A percentile compares a stretch with the other conserved stretches of the same genome.
Evolutionary conservation across 2,888 invertebrate genomes (phyloP).

Genomic region (Sthenelais limicola): DNA sequence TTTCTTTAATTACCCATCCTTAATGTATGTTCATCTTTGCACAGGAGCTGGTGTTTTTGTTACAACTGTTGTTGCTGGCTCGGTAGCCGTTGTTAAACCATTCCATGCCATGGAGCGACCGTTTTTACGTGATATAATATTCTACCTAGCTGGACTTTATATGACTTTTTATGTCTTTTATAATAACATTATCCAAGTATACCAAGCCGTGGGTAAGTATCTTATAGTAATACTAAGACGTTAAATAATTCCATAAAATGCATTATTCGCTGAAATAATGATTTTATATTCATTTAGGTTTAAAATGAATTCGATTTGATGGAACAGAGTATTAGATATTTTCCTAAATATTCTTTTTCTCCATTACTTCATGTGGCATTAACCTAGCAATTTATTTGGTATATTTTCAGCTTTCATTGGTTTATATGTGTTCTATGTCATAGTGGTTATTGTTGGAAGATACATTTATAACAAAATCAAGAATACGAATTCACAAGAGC

Average conservation of each 20-base stretch:
- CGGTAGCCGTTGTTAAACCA: conserved; percentile 76
- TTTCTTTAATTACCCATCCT: too few relatives aligned
- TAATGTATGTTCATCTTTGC: neutral
- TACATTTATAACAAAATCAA: conserved; percentile 63
- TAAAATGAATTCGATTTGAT: too few relatives aligned
- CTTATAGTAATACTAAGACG: conserved; percentile 53
- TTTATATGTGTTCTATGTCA: conserved; percentile 74
- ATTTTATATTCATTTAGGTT: too few relatives aligned
- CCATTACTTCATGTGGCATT: neutral
- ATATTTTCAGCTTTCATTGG: conserved; percentile 70
- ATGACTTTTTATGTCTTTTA: conserved; percentile 37
- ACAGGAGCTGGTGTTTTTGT: conserved; percentile 78
- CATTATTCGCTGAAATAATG: too few relatives aligned
- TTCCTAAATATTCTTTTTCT: too few relatives aligned
- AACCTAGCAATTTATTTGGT: neutral
- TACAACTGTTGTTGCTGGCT: conserved; percentile 77
- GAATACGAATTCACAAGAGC: too few relatives aligned
- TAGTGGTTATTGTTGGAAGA: conserved; percentile 73
- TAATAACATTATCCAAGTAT: conserved; percentile 9
- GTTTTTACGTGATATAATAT: conserved; percentile 75
- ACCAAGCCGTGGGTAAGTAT: conserved; percentile 43
- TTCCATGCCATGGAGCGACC: conserved; percentile 75
- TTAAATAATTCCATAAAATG: neutral
- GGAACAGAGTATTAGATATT: too few relatives aligned
- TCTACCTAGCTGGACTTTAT: conserved; percentile 74